Evolutionary conservation across 2,888 invertebrate species (phyloP).

Genomic region (Lydus trimaculatus): DNA sequence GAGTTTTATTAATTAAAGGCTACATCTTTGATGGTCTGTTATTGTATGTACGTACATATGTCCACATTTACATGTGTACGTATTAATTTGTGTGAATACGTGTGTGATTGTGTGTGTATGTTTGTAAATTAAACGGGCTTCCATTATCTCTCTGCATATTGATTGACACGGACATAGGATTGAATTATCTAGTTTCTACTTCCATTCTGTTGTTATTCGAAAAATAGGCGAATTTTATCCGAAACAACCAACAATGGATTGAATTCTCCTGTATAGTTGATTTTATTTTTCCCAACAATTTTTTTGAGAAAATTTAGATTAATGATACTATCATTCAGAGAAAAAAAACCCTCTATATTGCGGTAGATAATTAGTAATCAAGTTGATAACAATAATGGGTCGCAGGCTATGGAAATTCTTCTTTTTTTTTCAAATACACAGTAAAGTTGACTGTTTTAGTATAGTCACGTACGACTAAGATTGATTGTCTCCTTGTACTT

Average conservation of each 20-base stretch:
- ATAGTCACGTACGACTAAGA: conserved; percentile 11
- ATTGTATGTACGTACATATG: background rate
- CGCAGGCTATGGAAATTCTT: background rate
- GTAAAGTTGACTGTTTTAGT: background rate
- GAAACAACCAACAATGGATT: background rate
- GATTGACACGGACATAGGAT: background rate
- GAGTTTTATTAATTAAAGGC: background rate
- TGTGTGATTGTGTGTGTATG: background rate
- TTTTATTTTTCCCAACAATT: no score
- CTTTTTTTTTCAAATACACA: background rate
- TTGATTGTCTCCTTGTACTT: conserved; percentile 15
- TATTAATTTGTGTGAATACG: background rate
- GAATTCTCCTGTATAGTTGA: no score
- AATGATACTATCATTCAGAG: no score
- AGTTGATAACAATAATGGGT: background rate
- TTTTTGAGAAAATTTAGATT: no score
- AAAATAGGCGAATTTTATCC: background rate
- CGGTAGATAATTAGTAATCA: background rate
- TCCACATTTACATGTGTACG: background rate
- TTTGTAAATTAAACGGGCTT: background rate
- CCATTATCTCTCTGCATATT: conserved; percentile 2
- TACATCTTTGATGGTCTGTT: background rate
- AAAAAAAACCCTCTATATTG: no score
- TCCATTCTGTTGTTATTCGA: background rate
- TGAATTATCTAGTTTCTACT: background rate